A percentile compares a stretch with the other conserved stretches of the same genome.
Conservation (phyloP, 2,888 invertebrate genomes). For the Parnassius glacialis region DNA sequence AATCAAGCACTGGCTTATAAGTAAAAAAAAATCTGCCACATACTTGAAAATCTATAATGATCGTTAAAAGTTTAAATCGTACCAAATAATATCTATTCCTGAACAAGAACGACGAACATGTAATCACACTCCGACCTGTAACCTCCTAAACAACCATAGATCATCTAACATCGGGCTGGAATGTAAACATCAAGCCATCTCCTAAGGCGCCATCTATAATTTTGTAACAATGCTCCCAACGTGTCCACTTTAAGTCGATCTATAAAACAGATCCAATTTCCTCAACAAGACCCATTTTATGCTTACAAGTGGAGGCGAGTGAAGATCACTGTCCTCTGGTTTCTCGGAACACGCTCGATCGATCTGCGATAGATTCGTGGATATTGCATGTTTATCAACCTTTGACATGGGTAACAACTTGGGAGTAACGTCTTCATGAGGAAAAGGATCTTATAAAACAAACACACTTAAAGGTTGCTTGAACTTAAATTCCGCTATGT, state of each 20-base stretch:
- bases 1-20: too few relatives aligned
- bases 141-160: constrained; percentile 69
- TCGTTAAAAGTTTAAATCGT: neutral
- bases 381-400: constrained; percentile 81
- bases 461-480: constrained; percentile 51
- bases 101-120: constrained; percentile 64
- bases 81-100: constrained; percentile 59
- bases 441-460: constrained; percentile 59
- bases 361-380: constrained; percentile 69
- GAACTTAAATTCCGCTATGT: neutral
- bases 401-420: constrained; percentile 78
- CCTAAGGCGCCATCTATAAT: constrained; percentile 79
- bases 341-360: constrained; percentile 65
- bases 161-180: constrained; percentile 65
- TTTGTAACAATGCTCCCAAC: constrained; percentile 71
- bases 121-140: constrained; percentile 72
- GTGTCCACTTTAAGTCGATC: constrained; percentile 53
- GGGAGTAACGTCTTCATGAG: constrained; percentile 76
- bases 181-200: constrained; percentile 77
- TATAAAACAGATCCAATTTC: constrained; percentile 18
- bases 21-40: too few relatives aligned
- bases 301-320: constrained; percentile 26
- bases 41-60: too few relatives aligned
- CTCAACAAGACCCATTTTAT: constrained; percentile 20
- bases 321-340: constrained; percentile 44